phyloP scores from a whole-genome alignment of 2,888 invertebrate genomes.

The Unio pictorum region DNA sequence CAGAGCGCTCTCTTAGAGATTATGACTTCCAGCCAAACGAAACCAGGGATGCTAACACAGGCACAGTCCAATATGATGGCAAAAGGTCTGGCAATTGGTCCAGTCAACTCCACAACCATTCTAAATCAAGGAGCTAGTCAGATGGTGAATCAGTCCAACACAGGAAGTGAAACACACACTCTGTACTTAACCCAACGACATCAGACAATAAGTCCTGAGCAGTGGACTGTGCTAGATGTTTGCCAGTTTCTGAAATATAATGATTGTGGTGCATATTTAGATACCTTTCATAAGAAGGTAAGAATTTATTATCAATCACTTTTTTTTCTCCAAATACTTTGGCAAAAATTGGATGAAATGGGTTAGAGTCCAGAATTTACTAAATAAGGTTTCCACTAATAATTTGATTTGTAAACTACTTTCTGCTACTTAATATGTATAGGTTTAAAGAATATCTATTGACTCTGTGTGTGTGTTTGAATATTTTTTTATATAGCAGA shows the following conservation, averaged over 20 bases:
- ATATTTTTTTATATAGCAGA: too few relatives aligned
- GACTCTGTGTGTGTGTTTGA: too few relatives aligned
- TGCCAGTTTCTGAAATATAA: constrained; percentile 91
- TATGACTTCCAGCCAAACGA: constrained; percentile 16
- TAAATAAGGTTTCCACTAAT: too few relatives aligned
- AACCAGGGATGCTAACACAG: constrained; percentile 2
- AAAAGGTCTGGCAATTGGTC: too few relatives aligned
- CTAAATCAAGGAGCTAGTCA: constrained; percentile 2
- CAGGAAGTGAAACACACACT: constrained; percentile 29
- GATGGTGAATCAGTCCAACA: background rate
- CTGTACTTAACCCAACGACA: constrained; percentile 44
- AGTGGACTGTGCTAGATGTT: constrained; percentile 90
- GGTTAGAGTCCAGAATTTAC: too few relatives aligned
- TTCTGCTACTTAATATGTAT: too few relatives aligned
- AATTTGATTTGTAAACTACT: too few relatives aligned
- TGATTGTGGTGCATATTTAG: constrained; percentile 80
- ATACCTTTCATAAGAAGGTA: constrained; percentile 76
- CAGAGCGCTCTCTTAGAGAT: constrained; percentile 34
- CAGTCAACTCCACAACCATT: too few relatives aligned
- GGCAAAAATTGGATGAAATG: too few relatives aligned
- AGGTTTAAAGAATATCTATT: too few relatives aligned
- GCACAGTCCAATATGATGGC: constrained; percentile 7
- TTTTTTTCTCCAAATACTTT: background rate
- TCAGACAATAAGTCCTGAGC: constrained; percentile 75
- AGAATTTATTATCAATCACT: constrained; percentile 24